phyloP scores from a whole-genome alignment of 2,888 invertebrate species.

The Ennomos quercinarius region DNA sequence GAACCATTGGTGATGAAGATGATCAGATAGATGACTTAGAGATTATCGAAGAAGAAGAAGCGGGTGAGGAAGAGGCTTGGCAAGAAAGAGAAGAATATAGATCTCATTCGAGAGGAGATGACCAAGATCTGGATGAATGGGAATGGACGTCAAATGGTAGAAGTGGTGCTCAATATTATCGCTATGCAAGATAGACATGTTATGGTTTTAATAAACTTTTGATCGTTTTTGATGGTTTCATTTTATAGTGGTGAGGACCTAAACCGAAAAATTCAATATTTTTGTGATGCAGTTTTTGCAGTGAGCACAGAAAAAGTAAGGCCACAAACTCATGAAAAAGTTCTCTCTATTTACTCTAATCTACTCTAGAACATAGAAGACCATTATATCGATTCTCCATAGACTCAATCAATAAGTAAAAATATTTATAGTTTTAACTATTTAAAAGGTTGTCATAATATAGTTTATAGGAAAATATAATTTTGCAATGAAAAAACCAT shows the following conservation, averaged over 20 bases:
- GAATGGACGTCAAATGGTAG: constrained; percentile 68
- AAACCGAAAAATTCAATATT: no score
- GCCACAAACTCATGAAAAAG: no score
- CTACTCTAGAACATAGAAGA: no score
- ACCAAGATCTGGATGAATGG: constrained; percentile 80
- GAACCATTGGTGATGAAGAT: constrained; percentile 56
- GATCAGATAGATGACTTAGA: constrained; percentile 68
- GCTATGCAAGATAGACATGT: constrained; percentile 69
- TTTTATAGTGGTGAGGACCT: not conserved
- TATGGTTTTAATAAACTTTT: constrained; percentile 53
- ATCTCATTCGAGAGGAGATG: constrained; percentile 58
- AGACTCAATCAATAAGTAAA: no score
- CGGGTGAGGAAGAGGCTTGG: constrained; percentile 71
- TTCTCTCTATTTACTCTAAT: no score
- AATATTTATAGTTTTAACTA: no score
- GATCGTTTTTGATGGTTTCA: constrained; percentile 22
- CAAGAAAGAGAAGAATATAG: constrained; percentile 60
- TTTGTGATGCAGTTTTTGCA: no score
- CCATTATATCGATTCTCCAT: no score
- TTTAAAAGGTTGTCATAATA: no score
- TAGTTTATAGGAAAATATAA: no score
- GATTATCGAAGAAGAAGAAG: constrained; percentile 74
- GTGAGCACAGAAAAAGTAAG: no score
- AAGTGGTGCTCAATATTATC: constrained; percentile 72
- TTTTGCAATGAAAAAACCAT: no score